phyloP scores from a whole-genome alignment of 2,797 vertebrate species.

The Phoebastria nigripes region DNA sequence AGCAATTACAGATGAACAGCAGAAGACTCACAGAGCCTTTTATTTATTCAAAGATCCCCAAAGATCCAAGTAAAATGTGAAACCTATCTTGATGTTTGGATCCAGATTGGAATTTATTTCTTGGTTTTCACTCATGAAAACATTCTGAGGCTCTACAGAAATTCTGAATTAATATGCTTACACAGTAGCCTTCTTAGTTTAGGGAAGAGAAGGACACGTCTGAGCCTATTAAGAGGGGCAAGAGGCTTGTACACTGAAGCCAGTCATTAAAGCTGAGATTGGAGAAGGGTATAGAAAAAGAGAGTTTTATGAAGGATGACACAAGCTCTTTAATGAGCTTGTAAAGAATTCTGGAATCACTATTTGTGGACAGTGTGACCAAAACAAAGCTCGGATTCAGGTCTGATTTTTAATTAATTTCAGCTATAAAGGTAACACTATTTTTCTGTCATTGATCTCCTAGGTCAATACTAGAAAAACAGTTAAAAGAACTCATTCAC shows the following conservation, averaged over 20 bases:
- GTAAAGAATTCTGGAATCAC: background rate
- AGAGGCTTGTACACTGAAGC: background rate
- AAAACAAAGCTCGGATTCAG: background rate
- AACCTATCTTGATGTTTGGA: background rate
- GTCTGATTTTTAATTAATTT: background rate
- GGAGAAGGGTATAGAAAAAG: background rate
- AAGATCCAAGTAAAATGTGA: background rate
- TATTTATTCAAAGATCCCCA: background rate
- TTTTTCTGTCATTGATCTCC: background rate
- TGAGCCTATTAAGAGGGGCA: background rate
- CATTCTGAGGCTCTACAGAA: background rate
- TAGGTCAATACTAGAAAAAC: background rate
- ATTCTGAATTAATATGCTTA: background rate
- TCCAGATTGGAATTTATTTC: background rate
- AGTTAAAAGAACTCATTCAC: background rate
- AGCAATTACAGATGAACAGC: background rate
- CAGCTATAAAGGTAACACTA: background rate
- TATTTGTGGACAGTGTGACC: background rate
- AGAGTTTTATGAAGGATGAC: background rate
- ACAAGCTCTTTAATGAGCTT: background rate
- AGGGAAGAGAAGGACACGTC: background rate
- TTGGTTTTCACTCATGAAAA: background rate
- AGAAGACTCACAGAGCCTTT: background rate
- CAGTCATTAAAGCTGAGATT: background rate
- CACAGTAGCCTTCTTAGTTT: background rate